Conservation (phyloP, 2,797 vertebrate species). For the Sparus aurata region DNA sequence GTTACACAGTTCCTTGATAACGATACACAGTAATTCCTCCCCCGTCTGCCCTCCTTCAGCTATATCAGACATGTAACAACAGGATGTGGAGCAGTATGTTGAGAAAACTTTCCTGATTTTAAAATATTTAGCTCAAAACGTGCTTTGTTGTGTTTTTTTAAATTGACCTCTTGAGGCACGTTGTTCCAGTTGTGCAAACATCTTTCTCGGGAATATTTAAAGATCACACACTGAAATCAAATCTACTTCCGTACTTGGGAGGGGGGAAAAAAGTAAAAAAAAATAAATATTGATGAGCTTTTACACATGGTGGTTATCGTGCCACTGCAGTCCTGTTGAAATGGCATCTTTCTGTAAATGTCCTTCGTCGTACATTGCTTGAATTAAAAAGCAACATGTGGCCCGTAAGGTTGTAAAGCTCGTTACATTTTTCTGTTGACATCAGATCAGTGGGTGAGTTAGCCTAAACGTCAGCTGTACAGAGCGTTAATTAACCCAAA, state of each 20-base stretch:
- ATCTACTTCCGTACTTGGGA: slow-evolving; percentile 19
- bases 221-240: slow-evolving; percentile 38
- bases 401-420: slow-evolving; percentile 38
- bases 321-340: slow-evolving; percentile 41
- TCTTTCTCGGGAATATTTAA: slow-evolving; percentile 44
- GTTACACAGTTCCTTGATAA: slow-evolving; percentile 22
- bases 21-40: slow-evolving; percentile 16
- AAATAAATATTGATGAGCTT: slow-evolving; percentile 22
- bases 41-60: background rate
- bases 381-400: slow-evolving; percentile 35
- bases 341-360: slow-evolving; percentile 23
- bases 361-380: slow-evolving; percentile 22
- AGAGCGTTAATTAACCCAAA: slow-evolving; percentile 32
- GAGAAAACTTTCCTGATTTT: slow-evolving; percentile 27
- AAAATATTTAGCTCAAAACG: slow-evolving; percentile 36
- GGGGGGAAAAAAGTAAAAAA: background rate
- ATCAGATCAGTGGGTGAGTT: slow-evolving; percentile 46
- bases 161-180: slow-evolving; percentile 56
- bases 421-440: slow-evolving; percentile 37
- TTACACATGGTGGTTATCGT: slow-evolving; percentile 23
- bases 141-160: slow-evolving; percentile 22
- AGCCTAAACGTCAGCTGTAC: slow-evolving; percentile 17
- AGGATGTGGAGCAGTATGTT: slow-evolving; percentile 33
- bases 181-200: slow-evolving; percentile 67
- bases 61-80: slow-evolving; percentile 45